Conservation (phyloP, 2,113 vertebrate genomes). For the Actenoides hombroni region DNA sequence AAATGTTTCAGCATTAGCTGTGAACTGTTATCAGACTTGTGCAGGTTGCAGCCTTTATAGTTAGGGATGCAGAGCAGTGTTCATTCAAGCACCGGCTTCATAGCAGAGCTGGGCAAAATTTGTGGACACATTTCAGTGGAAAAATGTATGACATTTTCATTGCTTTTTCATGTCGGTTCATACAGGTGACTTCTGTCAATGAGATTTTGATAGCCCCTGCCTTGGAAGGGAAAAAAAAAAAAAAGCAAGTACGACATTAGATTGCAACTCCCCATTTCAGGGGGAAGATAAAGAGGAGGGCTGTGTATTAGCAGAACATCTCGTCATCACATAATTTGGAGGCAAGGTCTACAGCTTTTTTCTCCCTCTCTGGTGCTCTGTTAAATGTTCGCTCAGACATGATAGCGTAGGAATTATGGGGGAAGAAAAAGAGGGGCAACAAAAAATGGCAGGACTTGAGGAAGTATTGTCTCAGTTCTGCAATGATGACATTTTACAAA, state of each 20-base stretch:
- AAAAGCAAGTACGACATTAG: not conserved
- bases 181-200: not conserved
- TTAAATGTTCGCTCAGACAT: not conserved
- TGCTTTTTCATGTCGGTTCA: not conserved
- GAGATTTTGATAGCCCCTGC: not conserved
- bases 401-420: not conserved
- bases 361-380: not conserved
- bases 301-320: not conserved
- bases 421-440: not conserved
- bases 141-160: not conserved
- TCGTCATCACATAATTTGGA: not conserved
- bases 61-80: slow-evolving; percentile 15
- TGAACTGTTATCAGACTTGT: slow-evolving; percentile 44
- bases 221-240: not conserved
- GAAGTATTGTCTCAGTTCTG: not conserved
- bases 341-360: not conserved
- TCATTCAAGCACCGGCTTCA: not conserved
- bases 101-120: not conserved
- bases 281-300: not conserved
- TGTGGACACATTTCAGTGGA: not conserved
- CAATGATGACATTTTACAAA: not conserved
- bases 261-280: not conserved
- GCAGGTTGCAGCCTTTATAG: slow-evolving; percentile 45
- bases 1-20: not conserved
- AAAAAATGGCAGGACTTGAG: not conserved